Conservation (phyloP, 2,888 invertebrate species). For the Sphinx pinastri region DNA sequence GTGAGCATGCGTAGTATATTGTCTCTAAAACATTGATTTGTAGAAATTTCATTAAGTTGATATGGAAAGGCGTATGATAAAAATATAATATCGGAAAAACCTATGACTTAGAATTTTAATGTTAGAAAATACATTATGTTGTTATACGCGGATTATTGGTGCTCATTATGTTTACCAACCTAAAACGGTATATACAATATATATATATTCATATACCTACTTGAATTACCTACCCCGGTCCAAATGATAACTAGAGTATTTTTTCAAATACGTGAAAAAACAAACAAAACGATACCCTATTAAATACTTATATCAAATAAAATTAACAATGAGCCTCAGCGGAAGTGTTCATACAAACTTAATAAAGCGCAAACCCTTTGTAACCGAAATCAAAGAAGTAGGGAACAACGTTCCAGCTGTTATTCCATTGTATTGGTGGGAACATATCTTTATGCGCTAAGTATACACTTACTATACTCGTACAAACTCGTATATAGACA, state of each 20-base stretch:
- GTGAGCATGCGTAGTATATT: too few species aligned
- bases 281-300: not conserved
- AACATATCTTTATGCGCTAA: not conserved
- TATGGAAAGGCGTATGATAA: too few species aligned
- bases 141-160: too few species aligned
- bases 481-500: not conserved
- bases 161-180: too few species aligned
- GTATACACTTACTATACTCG: not conserved
- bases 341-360: not conserved
- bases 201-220: too few species aligned
- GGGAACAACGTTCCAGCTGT: not conserved
- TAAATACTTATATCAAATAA: not conserved
- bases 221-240: too few species aligned
- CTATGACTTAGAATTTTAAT: too few species aligned
- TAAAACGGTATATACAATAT: too few species aligned
- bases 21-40: too few species aligned
- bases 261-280: not conserved
- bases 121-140: too few species aligned
- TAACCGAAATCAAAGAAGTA: conserved; percentile 15
- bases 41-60: too few species aligned
- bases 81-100: too few species aligned
- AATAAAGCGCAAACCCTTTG: conserved; percentile 7
- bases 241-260: not conserved
- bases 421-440: conserved; percentile 1
- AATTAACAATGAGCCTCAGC: not conserved